Evolutionary conservation across 2,797 vertebrate species (phyloP).

Genomic region (Accipiter badius): DNA sequence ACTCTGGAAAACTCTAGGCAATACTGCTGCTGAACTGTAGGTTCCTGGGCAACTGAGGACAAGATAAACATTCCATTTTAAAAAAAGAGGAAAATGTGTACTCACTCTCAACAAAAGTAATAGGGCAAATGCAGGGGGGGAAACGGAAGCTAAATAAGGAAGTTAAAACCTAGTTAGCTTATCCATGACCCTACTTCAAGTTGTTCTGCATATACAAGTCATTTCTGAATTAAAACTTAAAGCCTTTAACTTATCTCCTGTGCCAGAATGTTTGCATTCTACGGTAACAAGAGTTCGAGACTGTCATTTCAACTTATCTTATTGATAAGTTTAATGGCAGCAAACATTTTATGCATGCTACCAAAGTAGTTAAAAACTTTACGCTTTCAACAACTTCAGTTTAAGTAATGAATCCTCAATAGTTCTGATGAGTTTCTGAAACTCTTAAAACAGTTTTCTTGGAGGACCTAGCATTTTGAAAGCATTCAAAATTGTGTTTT

Average conservation of each 20-base stretch:
- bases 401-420: background rate
- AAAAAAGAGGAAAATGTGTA: background rate
- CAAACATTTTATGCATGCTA: background rate
- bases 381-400: background rate
- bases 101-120: background rate
- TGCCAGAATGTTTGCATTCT: background rate
- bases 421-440: background rate
- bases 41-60: background rate
- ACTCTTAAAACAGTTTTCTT: background rate
- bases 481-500: background rate
- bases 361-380: background rate
- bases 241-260: background rate
- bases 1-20: background rate
- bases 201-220: background rate
- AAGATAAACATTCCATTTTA: background rate
- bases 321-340: fast-evolving
- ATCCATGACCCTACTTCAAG: background rate
- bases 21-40: background rate
- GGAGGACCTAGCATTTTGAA: constrained; percentile 28
- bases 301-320: background rate
- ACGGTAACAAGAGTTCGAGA: background rate
- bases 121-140: background rate
- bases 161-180: background rate
- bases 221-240: background rate
- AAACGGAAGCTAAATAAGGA: background rate